phyloP scores from a whole-genome alignment of 2,888 invertebrate genomes.

The Mystacides longicornis region DNA sequence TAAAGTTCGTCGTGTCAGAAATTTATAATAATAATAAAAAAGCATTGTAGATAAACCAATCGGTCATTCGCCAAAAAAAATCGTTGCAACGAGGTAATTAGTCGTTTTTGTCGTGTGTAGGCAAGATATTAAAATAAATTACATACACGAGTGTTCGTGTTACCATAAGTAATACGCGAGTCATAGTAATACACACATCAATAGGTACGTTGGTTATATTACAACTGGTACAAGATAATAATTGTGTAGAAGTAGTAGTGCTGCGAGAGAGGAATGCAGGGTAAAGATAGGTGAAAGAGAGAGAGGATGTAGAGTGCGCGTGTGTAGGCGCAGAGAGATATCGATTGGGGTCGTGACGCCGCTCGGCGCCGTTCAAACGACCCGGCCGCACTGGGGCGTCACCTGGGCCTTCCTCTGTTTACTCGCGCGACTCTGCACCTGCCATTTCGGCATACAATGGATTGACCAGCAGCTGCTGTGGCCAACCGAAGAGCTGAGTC shows the following conservation, averaged over 20 bases:
- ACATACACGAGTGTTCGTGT: no score
- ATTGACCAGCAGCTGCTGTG: slow-evolving; percentile 8
- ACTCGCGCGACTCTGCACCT: slow-evolving; percentile 32
- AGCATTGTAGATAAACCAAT: no score
- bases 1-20: no score
- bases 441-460: slow-evolving; percentile 31
- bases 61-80: no score
- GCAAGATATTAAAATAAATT: no score
- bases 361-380: slow-evolving; percentile 28
- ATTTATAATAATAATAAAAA: no score
- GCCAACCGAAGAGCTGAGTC: slow-evolving; percentile 7
- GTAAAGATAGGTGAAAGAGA: slow-evolving; percentile 1
- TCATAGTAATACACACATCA: no score
- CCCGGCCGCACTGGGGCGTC: slow-evolving; percentile 32
- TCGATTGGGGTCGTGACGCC: slow-evolving; percentile 26
- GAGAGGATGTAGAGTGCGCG: slow-evolving; percentile 31
- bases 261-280: slow-evolving; percentile 3
- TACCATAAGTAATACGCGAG: no score
- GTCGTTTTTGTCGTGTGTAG: no score
- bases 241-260: slow-evolving; percentile 7
- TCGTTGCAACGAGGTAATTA: no score
- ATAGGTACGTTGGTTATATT: no score
- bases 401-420: slow-evolving; percentile 30
- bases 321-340: slow-evolving; percentile 29
- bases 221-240: no score